Base-by-base conservation (phyloP, 2,113 vertebrate genomes). In the Cochlearius cochlearius region DNA sequence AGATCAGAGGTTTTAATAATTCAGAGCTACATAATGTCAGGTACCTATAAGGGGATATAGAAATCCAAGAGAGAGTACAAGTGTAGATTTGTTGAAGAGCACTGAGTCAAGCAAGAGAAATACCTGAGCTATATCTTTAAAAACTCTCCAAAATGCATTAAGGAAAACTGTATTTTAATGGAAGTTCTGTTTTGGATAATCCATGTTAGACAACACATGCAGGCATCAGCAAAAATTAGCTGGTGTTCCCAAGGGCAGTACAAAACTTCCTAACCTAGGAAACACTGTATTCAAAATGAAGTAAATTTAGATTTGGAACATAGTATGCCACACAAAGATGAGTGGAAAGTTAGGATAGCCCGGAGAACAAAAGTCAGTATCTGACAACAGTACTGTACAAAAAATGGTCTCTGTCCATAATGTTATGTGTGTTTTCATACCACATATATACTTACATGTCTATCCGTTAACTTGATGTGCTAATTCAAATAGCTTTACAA, bases 121-220 rank as follows among this genome's bases (percentile, higher is more conserved):
- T 56, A 56, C 15, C 9, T 56, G 39, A 69, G 11, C 21, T 47
- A 5, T 45, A 10, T 23, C 11, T 58, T 64, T 41, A 32, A 45
- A 81, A 64, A 32, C 12, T 32, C 23, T 85, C 20, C 36, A 47
- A 69, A 81, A 62, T 29, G 7, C 9, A 50, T 36, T 39, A 66
- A n/a, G 38, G 1, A 39, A 79, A 78, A 43, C 1, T 36, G 3
- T 59, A 30, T 30, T 93, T 83, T 80, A 53, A 47, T 56, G 11
- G 38, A 60, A 41, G 3, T 16, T 80, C 53, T 59, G 8, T 21
- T 79, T 84, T 50, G 30, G 20, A 15, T 58, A 30, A 50, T 1
- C 3, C 22, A 19, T 43, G 12, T 41, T 2, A 3, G 19, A 26
- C 2, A 1, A 39, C 34, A 50, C 5, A 47, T 43, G n/a, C 3